Percentiles rank a stretch among this genome's conserved stretches.
phyloP scores from a whole-genome alignment of 2,797 vertebrate genomes.

The Lacerta viridis region DNA sequence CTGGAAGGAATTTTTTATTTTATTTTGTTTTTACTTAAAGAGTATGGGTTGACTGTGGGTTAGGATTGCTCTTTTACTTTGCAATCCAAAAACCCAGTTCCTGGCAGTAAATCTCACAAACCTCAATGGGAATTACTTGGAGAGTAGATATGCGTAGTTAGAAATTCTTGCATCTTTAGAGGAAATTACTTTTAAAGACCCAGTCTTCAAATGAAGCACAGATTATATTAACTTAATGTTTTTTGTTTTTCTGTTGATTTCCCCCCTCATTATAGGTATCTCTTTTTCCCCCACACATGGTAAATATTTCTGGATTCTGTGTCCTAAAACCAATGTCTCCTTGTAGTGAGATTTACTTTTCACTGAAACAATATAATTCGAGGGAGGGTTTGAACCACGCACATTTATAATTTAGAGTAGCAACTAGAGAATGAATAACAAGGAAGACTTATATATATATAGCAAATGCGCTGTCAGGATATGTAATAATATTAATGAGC shows the following conservation, averaged over 20 bases:
- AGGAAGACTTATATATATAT: background rate
- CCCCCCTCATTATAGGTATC: background rate
- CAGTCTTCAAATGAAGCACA: background rate
- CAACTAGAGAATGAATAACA: constrained; percentile 12
- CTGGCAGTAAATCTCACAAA: too few species aligned
- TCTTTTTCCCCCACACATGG: background rate
- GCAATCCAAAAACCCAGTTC: too few species aligned
- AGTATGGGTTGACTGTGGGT: too few species aligned
- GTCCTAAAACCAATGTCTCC: background rate
- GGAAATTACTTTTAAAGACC: background rate
- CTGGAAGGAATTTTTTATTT: too few species aligned
- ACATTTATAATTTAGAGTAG: constrained; percentile 2
- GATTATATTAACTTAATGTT: background rate
- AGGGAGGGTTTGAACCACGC: background rate
- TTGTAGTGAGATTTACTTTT: background rate
- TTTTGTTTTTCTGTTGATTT: background rate
- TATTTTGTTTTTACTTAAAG: too few species aligned
- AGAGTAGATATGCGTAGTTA: too few species aligned
- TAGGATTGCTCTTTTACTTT: too few species aligned
- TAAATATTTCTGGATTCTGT: constrained; percentile 19
- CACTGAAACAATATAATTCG: background rate
- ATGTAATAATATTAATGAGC: background rate
- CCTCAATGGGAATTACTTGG: too few species aligned
- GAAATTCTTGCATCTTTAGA: too few species aligned
- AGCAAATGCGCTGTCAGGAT: background rate